Evolutionary conservation across 2,113 vertebrate genomes (phyloP).

Genomic region (Cyanoramphus novaezelandiae): DNA sequence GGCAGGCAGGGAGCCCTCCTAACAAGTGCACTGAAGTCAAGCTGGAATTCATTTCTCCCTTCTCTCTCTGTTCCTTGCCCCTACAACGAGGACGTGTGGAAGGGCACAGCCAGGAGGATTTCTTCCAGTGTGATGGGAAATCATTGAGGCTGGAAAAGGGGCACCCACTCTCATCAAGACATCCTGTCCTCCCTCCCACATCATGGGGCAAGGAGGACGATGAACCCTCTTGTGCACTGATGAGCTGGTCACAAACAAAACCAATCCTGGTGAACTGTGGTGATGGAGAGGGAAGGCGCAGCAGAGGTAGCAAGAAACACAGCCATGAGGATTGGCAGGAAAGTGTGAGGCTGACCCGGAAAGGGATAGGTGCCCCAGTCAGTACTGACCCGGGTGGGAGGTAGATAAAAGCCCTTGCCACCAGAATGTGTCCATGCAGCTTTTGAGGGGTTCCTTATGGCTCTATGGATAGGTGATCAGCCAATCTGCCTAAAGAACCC

Average conservation of each 20-base stretch:
- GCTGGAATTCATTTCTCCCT: conserved; percentile 34
- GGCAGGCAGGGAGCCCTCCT: background rate
- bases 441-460: fast-evolving
- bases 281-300: background rate
- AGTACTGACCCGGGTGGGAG: background rate
- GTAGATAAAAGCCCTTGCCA: background rate
- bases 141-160: background rate
- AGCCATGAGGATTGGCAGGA: fast-evolving
- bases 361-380: background rate
- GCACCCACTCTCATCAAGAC: background rate
- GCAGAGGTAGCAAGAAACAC: background rate
- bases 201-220: background rate
- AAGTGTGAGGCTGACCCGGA: background rate
- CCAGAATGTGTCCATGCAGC: fast-evolving
- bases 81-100: background rate
- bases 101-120: background rate
- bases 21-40: conserved; percentile 7
- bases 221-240: background rate
- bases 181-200: background rate
- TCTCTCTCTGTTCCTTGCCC: background rate
- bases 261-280: background rate
- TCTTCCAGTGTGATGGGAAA: background rate
- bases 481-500: background rate
- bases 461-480: background rate
- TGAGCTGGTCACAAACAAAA: background rate